Evolutionary conservation across 2,888 invertebrate species (phyloP).

Genomic region (Agrochola macilenta): DNA sequence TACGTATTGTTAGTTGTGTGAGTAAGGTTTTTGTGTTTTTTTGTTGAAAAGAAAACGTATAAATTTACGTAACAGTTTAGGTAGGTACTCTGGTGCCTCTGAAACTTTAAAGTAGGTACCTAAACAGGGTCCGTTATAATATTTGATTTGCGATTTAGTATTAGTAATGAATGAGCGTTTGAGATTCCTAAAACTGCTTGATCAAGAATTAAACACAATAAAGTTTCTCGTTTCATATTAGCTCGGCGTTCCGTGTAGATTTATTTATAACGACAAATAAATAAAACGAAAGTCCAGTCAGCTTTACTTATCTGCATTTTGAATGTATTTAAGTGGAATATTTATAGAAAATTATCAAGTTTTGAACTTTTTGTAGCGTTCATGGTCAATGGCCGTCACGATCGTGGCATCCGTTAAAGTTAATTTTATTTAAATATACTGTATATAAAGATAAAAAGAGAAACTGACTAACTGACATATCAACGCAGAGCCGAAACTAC

Average conservation of each 20-base stretch:
- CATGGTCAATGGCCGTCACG: conserved; percentile 22
- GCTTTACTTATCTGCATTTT: conserved; percentile 21
- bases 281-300: conserved; percentile 4
- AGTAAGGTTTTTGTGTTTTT: conserved; percentile 74
- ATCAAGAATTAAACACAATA: not conserved
- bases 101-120: not conserved
- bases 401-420: not conserved
- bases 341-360: conserved; percentile 22
- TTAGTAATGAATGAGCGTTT: not conserved
- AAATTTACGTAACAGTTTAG: not conserved
- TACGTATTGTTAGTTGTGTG: conserved; percentile 95
- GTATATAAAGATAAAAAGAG: too few relatives aligned
- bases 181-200: not conserved
- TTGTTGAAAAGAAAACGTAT: not conserved
- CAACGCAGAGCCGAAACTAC: too few relatives aligned
- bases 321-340: conserved; percentile 11
- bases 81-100: not conserved
- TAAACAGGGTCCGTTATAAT: not conserved
- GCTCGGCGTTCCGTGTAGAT: not conserved
- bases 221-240: not conserved
- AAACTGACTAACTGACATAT: too few relatives aligned
- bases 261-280: not conserved
- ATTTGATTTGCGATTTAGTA: not conserved
- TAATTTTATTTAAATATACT: not conserved
- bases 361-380: conserved; percentile 10